Evolutionary conservation across 2,797 vertebrate species (phyloP).

Genomic region (Decapterus maruadsi): DNA sequence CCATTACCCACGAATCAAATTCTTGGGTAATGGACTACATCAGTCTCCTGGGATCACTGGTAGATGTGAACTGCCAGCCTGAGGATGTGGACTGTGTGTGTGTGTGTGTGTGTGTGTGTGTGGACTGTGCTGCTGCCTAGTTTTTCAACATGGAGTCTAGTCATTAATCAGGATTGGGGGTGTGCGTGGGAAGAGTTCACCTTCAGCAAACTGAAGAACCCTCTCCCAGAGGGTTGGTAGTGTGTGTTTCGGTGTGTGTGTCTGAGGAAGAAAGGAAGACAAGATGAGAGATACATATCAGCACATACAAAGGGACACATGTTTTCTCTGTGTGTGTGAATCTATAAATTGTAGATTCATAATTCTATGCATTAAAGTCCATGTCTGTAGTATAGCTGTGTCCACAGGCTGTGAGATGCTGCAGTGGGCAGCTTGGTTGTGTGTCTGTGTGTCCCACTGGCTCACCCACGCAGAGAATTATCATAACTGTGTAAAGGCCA

Average conservation of each 20-base stretch:
- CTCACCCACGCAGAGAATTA: constrained; percentile 66
- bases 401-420: constrained; percentile 61
- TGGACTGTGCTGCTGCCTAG: constrained; percentile 3
- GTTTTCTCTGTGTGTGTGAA: constrained; percentile 4
- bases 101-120: neutral
- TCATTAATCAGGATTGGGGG: constrained; percentile 80
- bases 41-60: constrained; percentile 65
- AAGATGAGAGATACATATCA: constrained; percentile 5
- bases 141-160: constrained; percentile 76
- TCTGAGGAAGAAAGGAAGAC: constrained; percentile 6
- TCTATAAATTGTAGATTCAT: neutral
- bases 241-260: constrained; percentile 40
- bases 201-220: constrained; percentile 78
- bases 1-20: constrained; percentile 51
- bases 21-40: constrained; percentile 66
- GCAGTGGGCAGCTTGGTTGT: constrained; percentile 58
- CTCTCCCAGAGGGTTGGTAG: constrained; percentile 57
- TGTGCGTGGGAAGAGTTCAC: constrained; percentile 82
- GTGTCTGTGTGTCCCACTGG: constrained; percentile 49
- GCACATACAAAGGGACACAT: constrained; percentile 1
- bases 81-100: constrained; percentile 45
- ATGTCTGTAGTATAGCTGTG: constrained; percentile 22
- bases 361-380: constrained; percentile 6
- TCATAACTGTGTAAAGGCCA: constrained; percentile 58
- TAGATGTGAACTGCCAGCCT: constrained; percentile 67